Base-by-base conservation (phyloP, 2,888 invertebrate genomes). In the Apotomis capreana region DNA sequence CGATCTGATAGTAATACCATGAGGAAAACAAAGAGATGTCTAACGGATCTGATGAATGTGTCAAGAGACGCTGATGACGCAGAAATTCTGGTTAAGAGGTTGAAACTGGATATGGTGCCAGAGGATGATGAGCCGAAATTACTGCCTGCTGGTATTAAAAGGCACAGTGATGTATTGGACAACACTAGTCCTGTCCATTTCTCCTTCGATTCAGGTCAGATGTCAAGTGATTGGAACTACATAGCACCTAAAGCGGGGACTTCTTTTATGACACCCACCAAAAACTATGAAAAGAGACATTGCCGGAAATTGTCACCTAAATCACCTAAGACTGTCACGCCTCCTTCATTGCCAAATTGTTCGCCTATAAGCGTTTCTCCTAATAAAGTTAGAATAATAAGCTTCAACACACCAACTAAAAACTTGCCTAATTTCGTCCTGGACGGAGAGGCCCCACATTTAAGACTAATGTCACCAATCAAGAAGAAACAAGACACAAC, bases 371-470 rank as follows among this genome's bases (percentile, higher is more conserved):
- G 81, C 68, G 82, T 79, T 40, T 83, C 84, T 1, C 88, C 87
- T 0, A 75, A 75, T 4, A 84, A 87, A 75, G 76, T 83, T 0
- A 80, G 87, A 55, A 75, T 84, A 76, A 74, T 86, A 76, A 75
- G 87, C 77, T 81, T 87, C 74, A 74, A 80, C 62, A 95, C 96
- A 1, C 96, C 96, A 0, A 96, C 96, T 0, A 92, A 94, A 13
- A 95, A 97, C 83, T 85, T 97, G 74, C 97, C 97, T 0, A 96
- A 97, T 88, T 97, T 94, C 79, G 96, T 96, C 0, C 77, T 95
- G 12, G 95, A 96, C 78, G 97, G 97, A 0, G 95, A 95, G 52
- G 97, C 97, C 0, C 97, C 97, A 0, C 97, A 97, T 84, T 84
- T 96, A 67, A 89, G 94, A 54, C 91, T 94, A 63, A 95, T 95